Base-by-base conservation (phyloP, 2,888 invertebrate species). In the Thysanoteuthis rhombus region DNA sequence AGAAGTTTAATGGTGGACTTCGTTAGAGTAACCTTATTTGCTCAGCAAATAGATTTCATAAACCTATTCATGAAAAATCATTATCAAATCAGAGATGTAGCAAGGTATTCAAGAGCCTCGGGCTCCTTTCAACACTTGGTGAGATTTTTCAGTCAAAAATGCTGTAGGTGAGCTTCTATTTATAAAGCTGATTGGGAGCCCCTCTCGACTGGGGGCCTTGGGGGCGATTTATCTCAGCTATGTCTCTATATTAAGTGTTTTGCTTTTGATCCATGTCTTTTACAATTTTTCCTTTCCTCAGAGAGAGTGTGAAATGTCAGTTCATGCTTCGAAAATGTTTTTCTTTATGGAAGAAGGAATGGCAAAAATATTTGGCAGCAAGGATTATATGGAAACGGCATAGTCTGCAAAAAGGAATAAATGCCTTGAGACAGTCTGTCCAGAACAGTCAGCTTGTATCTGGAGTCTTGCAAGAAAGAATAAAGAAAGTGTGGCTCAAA, bases 391-490 rank as follows among this genome's bases (percentile, higher is more conserved):
- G n/a, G 92, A 92, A 42, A 45, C 40, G 45, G 12, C 92, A 92
- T 45, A 92, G 92, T 32, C 42, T 92, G 40, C 92, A n/a, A 32
- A 92, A 92, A 92, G 92, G 92, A 22, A 40, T 92, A n/a, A 92
- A 92, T 32, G 92, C 92, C 1, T 28, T 92, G 45, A 10, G 40
- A 32, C 92, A 92, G n/a, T 42, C 92, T 19, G 32, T 38, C 10
- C 45, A 45, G 92, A 92, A 92, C n/a, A 92, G 42, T 12, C 92
- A 45, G 8, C 25, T 92, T 40, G n/a, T 92, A 6, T 92, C 40
- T n/a, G 45, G n/a, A 42, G 40, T 45, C 32, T 45, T 92, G 42
- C 92, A 92, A 42, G 92, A 92, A 92, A 22, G 40, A n/a, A 92
- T 92, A 22, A 42, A 92, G 16, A 40, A 92, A 40, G 16, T 92